Conservation (phyloP, 2,113 vertebrate genomes). For the Ceyx melanurus region DNA sequence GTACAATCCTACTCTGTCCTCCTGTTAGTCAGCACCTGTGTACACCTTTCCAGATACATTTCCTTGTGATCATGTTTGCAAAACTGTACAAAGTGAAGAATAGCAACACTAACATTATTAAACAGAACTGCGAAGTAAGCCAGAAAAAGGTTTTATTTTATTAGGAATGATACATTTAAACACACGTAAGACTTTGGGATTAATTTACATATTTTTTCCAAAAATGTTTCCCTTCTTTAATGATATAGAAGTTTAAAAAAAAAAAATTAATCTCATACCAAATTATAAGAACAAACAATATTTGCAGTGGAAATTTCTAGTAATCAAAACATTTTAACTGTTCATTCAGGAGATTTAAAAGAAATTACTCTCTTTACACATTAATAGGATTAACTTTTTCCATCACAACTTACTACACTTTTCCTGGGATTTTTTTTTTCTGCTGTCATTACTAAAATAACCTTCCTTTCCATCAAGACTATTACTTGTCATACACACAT, state of each 20-base stretch:
- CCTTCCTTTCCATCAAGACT: slow-evolving; percentile 51
- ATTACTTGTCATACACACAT: slow-evolving; percentile 54
- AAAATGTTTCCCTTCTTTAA: slow-evolving; percentile 63
- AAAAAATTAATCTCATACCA: slow-evolving; percentile 53
- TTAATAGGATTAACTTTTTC: slow-evolving; percentile 23
- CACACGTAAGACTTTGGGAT: slow-evolving; percentile 63
- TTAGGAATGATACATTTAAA: slow-evolving; percentile 72
- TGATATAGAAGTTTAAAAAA: slow-evolving; percentile 58
- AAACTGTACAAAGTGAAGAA: background rate
- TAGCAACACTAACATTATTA: background rate
- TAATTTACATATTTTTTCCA: slow-evolving; percentile 64
- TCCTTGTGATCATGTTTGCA: background rate
- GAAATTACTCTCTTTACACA: slow-evolving; percentile 20
- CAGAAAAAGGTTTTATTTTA: slow-evolving; percentile 71
- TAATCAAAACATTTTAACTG: slow-evolving; percentile 44
- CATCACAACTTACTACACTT: slow-evolving; percentile 39
- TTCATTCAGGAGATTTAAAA: slow-evolving; percentile 44
- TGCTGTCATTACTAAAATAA: slow-evolving; percentile 59
- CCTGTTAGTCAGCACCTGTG: background rate
- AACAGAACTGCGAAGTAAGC: slow-evolving; percentile 34
- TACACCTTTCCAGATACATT: background rate
- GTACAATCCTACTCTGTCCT: background rate
- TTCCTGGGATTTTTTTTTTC: slow-evolving; percentile 47
- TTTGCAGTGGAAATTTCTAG: slow-evolving; percentile 48
- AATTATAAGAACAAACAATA: slow-evolving; percentile 52